Evolutionary conservation across 2,888 invertebrate genomes (phyloP).

Genomic region (Drosophila falleni): DNA sequence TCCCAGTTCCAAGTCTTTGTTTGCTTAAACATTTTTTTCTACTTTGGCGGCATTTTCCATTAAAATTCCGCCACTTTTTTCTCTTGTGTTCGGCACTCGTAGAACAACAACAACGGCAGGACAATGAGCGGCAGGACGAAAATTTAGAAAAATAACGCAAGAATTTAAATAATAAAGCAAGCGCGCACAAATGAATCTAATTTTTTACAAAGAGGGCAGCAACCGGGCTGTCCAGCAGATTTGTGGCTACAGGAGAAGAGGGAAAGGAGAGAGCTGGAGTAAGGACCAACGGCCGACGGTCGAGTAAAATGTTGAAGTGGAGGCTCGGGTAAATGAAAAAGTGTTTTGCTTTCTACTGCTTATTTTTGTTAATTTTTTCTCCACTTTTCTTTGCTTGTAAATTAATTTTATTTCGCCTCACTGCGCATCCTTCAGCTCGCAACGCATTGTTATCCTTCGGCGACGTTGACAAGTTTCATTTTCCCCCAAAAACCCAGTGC

Average conservation of each 20-base stretch:
- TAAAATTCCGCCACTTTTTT: constrained; percentile 82
- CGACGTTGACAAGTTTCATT: constrained; percentile 58
- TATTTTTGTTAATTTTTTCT: constrained; percentile 61
- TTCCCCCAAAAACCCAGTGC: constrained; percentile 47
- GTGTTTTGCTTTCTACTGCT: constrained; percentile 68
- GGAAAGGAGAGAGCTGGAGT: not conserved
- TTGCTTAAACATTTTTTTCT: constrained; percentile 72
- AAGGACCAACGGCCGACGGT: constrained; percentile 15
- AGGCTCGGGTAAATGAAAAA: constrained; percentile 69
- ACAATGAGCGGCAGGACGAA: constrained; percentile 53
- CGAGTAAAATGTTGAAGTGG: constrained; percentile 27
- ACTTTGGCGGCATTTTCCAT: constrained; percentile 83
- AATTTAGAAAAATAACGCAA: constrained; percentile 79
- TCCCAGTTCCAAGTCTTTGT: constrained; percentile 63
- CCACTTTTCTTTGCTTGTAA: constrained; percentile 60
- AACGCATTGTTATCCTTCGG: constrained; percentile 37
- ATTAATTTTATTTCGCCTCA: constrained; percentile 75
- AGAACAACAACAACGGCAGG: constrained; percentile 30
- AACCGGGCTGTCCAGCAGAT: constrained; percentile 44
- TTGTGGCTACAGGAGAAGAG: not conserved
- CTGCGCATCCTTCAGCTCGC: constrained; percentile 47
- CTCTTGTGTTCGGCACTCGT: constrained; percentile 18
- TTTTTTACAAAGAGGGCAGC: constrained; percentile 76
- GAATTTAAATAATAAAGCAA: constrained; percentile 82
- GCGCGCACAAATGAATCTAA: constrained; percentile 82